phyloP scores from a whole-genome alignment of 2,797 vertebrate species.

The Hoplostethus mediterraneus region DNA sequence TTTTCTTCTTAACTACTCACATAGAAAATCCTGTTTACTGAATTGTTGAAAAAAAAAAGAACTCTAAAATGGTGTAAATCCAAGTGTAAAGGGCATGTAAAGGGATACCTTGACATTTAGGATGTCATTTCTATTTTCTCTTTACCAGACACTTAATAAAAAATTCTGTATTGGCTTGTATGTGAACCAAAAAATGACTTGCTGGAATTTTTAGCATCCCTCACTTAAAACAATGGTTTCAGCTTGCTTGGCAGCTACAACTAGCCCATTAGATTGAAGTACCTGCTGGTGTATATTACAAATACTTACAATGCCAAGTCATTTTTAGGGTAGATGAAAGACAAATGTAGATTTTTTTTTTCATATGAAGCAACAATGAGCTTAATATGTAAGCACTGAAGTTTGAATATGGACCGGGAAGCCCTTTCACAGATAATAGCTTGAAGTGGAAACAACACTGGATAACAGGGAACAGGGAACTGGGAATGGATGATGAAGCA shows the following conservation, averaged over 20 bases:
- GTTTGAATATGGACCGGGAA: conserved; percentile 13
- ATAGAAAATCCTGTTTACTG: too few relatives aligned
- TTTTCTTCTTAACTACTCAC: too few relatives aligned
- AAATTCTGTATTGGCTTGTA: neutral
- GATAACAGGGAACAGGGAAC: conserved; percentile 2
- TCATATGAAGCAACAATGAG: neutral
- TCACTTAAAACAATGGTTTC: neutral
- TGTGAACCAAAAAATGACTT: neutral
- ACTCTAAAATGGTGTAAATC: neutral
- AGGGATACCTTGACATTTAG: neutral
- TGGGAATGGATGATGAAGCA: conserved; percentile 41
- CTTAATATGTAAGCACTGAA: neutral
- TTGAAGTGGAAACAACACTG: conserved; percentile 20
- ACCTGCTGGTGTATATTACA: neutral
- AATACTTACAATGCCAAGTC: neutral
- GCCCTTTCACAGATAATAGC: conserved; percentile 11
- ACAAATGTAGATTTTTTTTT: neutral
- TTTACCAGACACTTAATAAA: neutral
- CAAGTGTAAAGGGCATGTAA: neutral
- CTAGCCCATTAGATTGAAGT: neutral
- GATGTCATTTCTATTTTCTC: neutral
- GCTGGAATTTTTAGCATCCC: neutral
- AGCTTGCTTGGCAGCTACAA: too few relatives aligned
- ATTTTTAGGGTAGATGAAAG: neutral
- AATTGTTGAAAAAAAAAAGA: too few relatives aligned